Evolutionary conservation across 2,888 invertebrate species (phyloP), one percentile per base, ranked within the genome.

Genomic region (Cremastinae sp.): DNA sequence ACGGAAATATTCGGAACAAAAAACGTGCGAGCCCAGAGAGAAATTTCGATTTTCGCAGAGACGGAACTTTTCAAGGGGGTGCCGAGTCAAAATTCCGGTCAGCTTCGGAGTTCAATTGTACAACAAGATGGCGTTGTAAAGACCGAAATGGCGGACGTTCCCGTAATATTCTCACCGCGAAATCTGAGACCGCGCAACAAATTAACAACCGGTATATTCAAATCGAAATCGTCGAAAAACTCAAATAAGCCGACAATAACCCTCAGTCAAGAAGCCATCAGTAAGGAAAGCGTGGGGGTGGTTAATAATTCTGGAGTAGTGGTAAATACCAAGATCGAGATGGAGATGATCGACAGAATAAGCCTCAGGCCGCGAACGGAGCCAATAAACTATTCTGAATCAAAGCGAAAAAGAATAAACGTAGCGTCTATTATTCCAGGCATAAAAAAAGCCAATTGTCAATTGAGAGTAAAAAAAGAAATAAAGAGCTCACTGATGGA

Each of bases 151-250:
- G 20, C 16, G 16, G 58, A 20, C 28, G 12, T 10, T 10, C 9
- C 18, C 0, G 10, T 8, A n/a, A 22, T 16, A 41, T 35, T 58
- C n/a, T n/a, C 45, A 4, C 39, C 41, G 1, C 53, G 72, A 1
- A 83, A 78, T 37, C 74, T 88, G 41, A 81, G 88, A 59, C 86
- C 88, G 4, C 80, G 88, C 37, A 87, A 81, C 16, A 61, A 61
- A 43, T 80, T 81, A 0, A 75, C 85, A 0, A 77, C 83, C 64
- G 83, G 85, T 37, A 66, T 72, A 10, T 8, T 9, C 14, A 39
- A 39, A 20, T 43, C 43, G 1, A 28, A 28, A 3, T 39, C 56
- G 35, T 28, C 56, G 16, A 78, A 22, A 66, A 51, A 53, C 4
- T 43, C 56, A 7, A 39, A 51, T 2, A 47, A 47, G n/a, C n/a